These are phyloP conservation scores for Saccostrea glomerata DNA, from an alignment of 1,140 invertebrate genomes.

Conservation along the genomic window DNA sequence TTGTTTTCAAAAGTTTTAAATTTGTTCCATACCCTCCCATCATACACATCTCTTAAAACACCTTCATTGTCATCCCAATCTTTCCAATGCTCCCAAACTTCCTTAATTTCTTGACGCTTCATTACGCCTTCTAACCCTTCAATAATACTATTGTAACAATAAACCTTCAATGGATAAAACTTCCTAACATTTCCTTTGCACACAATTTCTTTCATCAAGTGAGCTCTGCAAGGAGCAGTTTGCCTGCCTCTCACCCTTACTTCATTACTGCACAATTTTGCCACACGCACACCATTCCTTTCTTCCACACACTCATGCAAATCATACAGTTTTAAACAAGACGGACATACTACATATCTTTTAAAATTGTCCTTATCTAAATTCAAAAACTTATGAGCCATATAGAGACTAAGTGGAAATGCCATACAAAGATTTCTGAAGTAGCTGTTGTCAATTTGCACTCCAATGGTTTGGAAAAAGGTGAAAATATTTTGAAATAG, in stretches of 20 bases:
- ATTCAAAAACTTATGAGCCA: conserved; percentile 15
- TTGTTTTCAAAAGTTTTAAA: neutral
- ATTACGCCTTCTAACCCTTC: neutral
- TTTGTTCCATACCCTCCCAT: conserved; percentile 5
- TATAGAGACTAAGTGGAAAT: conserved; percentile 12
- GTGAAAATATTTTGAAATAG: neutral
- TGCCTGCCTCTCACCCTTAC: neutral
- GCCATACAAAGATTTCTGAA: conserved; percentile 1
- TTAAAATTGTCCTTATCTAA: conserved; percentile 26
- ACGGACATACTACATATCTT: conserved; percentile 6
- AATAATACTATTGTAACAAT: conserved; percentile 32
- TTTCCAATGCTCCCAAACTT: neutral
- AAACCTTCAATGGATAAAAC: conserved; percentile 35
- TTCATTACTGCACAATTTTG: conserved; percentile 31
- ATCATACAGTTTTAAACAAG: neutral
- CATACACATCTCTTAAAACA: neutral
- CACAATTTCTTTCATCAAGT: neutral
- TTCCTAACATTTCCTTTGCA: neutral
- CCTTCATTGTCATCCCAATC: neutral
- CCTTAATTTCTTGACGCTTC: neutral
- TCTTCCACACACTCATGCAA: conserved; percentile 9
- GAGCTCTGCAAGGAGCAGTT: neutral
- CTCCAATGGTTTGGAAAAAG: neutral
- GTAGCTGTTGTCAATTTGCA: neutral
- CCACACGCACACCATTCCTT: conserved; percentile 6